Evolutionary conservation across 2,113 vertebrate species (phyloP).

Genomic region (Alosa alosa): DNA sequence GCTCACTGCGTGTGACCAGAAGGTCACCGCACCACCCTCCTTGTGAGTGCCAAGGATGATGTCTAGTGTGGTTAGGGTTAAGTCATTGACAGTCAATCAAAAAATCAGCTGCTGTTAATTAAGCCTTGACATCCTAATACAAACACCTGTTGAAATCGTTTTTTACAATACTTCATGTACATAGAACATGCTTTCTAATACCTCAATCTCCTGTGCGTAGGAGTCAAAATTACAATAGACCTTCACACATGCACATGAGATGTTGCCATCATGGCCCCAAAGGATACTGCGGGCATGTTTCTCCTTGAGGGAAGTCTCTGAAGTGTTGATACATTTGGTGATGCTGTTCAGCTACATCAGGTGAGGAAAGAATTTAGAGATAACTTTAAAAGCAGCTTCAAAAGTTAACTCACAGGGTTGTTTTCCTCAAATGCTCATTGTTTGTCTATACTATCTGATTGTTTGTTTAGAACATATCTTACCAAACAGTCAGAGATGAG

Average conservation of each 20-base stretch:
- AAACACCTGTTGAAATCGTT: neutral
- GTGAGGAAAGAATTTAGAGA: slow-evolving; percentile 19
- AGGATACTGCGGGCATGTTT: slow-evolving; percentile 98
- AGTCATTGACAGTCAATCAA: neutral
- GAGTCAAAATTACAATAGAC: neutral
- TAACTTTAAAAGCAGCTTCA: neutral
- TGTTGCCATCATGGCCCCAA: slow-evolving; percentile 45
- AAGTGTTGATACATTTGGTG: slow-evolving; percentile 84
- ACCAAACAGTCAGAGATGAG: neutral
- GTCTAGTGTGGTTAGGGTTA: slow-evolving; percentile 45
- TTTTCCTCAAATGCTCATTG: neutral
- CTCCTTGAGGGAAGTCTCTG: slow-evolving; percentile 89
- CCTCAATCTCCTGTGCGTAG: neutral
- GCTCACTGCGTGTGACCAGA: slow-evolving; percentile 86
- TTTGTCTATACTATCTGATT: neutral
- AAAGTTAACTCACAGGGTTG: neutral
- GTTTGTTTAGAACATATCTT: neutral
- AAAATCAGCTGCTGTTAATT: neutral
- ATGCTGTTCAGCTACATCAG: slow-evolving; percentile 84
- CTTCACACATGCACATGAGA: neutral
- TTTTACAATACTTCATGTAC: neutral
- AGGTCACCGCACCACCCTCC: slow-evolving; percentile 87
- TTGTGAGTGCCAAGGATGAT: slow-evolving; percentile 89
- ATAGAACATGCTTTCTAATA: neutral
- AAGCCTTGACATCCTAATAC: neutral